A percentile compares a stretch with the other conserved stretches of the same genome.
These are phyloP conservation scores for Aptenodytes forsteri DNA, from an alignment of 2,113 vertebrate species.

Conservation along the genomic window DNA sequence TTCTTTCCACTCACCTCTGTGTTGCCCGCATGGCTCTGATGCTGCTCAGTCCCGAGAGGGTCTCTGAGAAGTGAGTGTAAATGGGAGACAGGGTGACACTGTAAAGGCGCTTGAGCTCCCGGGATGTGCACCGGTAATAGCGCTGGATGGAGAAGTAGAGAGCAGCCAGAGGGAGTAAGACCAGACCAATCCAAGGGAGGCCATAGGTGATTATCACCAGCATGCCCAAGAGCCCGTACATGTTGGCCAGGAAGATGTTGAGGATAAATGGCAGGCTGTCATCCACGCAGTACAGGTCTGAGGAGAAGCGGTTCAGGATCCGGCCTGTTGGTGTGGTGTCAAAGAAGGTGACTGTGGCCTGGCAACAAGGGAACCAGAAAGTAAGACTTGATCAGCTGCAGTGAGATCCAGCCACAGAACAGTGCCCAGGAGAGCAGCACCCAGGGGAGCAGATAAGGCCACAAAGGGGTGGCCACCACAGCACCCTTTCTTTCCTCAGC, in stretches of 20 bases:
- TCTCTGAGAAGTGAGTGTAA: conserved; percentile 96
- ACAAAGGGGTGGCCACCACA: background rate
- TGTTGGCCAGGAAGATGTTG: conserved; percentile 90
- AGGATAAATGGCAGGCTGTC: conserved; percentile 91
- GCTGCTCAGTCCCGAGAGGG: conserved; percentile 85
- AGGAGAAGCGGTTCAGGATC: conserved; percentile 95
- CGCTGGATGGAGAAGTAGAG: conserved; percentile 85
- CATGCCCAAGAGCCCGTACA: conserved; percentile 83
- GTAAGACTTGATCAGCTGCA: background rate
- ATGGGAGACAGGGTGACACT: conserved; percentile 92
- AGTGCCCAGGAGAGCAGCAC: background rate
- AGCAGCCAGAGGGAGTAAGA: conserved; percentile 80
- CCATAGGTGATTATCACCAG: conserved; percentile 86
- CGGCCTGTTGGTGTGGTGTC: conserved; percentile 88
- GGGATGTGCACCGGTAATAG: conserved; percentile 87
- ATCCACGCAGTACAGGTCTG: conserved; percentile 88
- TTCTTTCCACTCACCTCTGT: conserved; percentile 75
- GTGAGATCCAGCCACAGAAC: background rate
- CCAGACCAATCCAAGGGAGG: conserved; percentile 87
- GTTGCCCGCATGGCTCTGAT: conserved; percentile 84
- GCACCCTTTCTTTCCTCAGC: background rate
- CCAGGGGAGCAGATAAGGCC: background rate
- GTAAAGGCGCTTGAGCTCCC: conserved; percentile 91
- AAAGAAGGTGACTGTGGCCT: conserved; percentile 92
- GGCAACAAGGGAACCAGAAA: background rate